A percentile compares a stretch with the other conserved stretches of the same genome.
These are phyloP conservation scores for Drosophila falleni DNA, from an alignment of 2,888 invertebrate species.

Conservation along the genomic window DNA sequence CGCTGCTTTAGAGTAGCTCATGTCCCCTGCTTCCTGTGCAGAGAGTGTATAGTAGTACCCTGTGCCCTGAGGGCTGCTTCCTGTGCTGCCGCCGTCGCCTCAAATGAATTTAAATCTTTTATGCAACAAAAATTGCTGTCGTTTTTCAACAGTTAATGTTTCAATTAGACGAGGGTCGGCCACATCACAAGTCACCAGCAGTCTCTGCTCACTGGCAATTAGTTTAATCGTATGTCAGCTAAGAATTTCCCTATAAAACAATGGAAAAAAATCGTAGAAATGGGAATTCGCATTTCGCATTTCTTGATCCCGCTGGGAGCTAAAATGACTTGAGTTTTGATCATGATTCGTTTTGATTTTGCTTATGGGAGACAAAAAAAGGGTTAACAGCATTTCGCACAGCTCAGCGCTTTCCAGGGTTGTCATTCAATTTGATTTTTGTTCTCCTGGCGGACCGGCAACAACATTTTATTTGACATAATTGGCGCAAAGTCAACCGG, in stretches of 20 bases:
- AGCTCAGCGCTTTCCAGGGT: constrained; percentile 42
- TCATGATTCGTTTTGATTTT: constrained; percentile 37
- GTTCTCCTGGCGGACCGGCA: constrained; percentile 19
- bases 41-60: not conserved
- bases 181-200: constrained; percentile 2
- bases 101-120: constrained; percentile 80
- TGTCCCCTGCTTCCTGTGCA: constrained; percentile 36
- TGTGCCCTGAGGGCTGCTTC: constrained; percentile 28
- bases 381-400: constrained; percentile 55
- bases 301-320: constrained; percentile 35
- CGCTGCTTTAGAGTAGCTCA: constrained; percentile 40
- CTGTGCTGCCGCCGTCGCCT: constrained; percentile 7
- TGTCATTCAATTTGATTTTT: constrained; percentile 62
- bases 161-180: constrained; percentile 65
- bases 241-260: constrained; percentile 10
- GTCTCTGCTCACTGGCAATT: constrained; percentile 45
- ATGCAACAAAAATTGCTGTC: constrained; percentile 68
- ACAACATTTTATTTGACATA: constrained; percentile 63
- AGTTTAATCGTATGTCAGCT: constrained; percentile 44
- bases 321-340: constrained; percentile 25
- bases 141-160: constrained; percentile 77
- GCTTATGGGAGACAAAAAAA: constrained; percentile 14
- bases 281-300: constrained; percentile 4
- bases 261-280: not conserved
- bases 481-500: constrained; percentile 78